phyloP scores from a whole-genome alignment of 1,140 invertebrate genomes.

The Choristoneura fumiferana region DNA sequence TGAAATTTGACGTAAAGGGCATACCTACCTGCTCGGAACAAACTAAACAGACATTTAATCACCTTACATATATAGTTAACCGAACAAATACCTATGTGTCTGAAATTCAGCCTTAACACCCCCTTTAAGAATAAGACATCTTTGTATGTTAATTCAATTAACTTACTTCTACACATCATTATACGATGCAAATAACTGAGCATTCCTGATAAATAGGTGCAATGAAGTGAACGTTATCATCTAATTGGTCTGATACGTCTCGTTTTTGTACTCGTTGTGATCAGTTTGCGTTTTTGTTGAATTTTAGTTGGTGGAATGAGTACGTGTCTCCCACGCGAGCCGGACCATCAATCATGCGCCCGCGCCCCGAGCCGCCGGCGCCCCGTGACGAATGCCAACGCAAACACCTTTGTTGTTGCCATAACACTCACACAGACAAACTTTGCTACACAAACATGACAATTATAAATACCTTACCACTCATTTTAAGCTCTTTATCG shows the following conservation, averaged over 20 bases:
- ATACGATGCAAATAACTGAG: too few relatives aligned
- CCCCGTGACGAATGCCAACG: conserved; percentile 73
- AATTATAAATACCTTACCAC: too few relatives aligned
- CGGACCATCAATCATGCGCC: conserved; percentile 65
- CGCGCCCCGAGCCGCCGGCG: conserved; percentile 39
- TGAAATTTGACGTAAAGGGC: conserved; percentile 7
- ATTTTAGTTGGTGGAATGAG: conserved; percentile 3
- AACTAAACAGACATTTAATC: conserved; percentile 5
- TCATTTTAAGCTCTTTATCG: too few relatives aligned
- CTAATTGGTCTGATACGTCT: too few relatives aligned
- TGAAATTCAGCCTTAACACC: too few relatives aligned
- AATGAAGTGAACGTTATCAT: too few relatives aligned
- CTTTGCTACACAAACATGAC: conserved; percentile 16
- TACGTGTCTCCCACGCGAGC: not conserved
- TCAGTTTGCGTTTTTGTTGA: not conserved
- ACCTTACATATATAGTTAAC: conserved; percentile 2
- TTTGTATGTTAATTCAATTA: too few relatives aligned
- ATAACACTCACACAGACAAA: conserved; percentile 63
- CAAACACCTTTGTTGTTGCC: conserved; percentile 69
- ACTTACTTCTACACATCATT: too few relatives aligned
- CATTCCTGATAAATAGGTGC: too few relatives aligned
- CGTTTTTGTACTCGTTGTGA: too few relatives aligned
- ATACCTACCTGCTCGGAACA: not conserved
- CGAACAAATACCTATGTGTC: conserved; percentile 14
- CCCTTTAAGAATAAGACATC: too few relatives aligned